These are phyloP conservation scores for Oryzias javanicus DNA, from an alignment of 2,113 vertebrate genomes.

Conservation along the genomic window DNA sequence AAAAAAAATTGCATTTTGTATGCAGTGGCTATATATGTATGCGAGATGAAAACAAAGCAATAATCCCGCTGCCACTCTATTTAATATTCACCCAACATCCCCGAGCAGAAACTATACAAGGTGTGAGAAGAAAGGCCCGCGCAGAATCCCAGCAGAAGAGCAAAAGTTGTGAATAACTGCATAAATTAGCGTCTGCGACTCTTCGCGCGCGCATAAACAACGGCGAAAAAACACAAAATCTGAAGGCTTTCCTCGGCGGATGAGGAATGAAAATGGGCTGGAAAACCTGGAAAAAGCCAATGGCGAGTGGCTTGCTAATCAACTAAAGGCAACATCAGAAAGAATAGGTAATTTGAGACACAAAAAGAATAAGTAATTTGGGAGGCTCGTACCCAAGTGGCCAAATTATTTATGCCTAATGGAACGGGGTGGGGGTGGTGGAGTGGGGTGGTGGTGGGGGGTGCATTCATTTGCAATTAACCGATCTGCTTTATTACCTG, in stretches of 20 bases:
- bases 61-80: constrained; percentile 37
- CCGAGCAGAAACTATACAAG: constrained; percentile 52
- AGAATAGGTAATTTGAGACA: constrained; percentile 82
- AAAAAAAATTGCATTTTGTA: constrained; percentile 20
- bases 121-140: constrained; percentile 48
- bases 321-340: constrained; percentile 82
- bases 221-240: constrained; percentile 13
- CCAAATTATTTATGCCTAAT: constrained; percentile 85
- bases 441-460: too few species aligned
- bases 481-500: constrained; percentile 75
- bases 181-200: constrained; percentile 44
- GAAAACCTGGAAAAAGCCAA: constrained; percentile 71
- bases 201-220: constrained; percentile 51
- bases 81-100: constrained; percentile 65
- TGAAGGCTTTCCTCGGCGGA: constrained; percentile 29
- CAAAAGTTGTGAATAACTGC: constrained; percentile 56
- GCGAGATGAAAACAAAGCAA: constrained; percentile 59
- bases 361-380: constrained; percentile 84
- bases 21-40: constrained; percentile 29
- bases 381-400: constrained; percentile 79
- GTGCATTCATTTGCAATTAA: constrained; percentile 78
- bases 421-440: too few species aligned
- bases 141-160: constrained; percentile 33
- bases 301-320: constrained; percentile 77
- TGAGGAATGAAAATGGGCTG: constrained; percentile 48